Evolutionary conservation across 2,797 vertebrate genomes (phyloP).

Genomic region (Selene dorsalis): DNA sequence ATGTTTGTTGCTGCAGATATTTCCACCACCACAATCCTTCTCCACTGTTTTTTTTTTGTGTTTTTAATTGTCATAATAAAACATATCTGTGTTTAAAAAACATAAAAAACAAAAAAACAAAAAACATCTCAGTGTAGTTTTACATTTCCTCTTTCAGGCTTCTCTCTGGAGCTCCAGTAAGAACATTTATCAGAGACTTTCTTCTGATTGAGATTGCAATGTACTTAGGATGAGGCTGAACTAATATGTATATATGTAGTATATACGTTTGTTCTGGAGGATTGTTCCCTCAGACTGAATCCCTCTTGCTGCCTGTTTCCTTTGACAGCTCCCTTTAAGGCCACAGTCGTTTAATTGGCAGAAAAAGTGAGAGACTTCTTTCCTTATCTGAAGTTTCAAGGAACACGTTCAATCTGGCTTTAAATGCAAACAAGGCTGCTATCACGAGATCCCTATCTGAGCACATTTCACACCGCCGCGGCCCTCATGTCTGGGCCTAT

Average conservation of each 20-base stretch:
- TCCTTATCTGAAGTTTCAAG: not conserved
- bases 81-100: too few relatives aligned
- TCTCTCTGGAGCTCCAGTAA: too few relatives aligned
- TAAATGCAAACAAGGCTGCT: conserved; percentile 8
- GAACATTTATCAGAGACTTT: too few relatives aligned
- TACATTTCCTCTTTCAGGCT: too few relatives aligned
- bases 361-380: not conserved
- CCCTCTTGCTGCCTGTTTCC: not conserved
- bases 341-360: not conserved
- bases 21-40: too few relatives aligned
- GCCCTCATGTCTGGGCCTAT: conserved; percentile 24
- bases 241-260: too few relatives aligned
- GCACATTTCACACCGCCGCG: conserved; percentile 29
- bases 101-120: too few relatives aligned
- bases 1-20: not conserved
- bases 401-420: conserved; percentile 16
- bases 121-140: too few relatives aligned
- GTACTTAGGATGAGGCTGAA: too few relatives aligned
- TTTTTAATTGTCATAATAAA: too few relatives aligned
- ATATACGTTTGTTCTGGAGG: not conserved
- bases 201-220: too few relatives aligned
- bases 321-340: not conserved
- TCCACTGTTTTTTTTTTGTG: too few relatives aligned
- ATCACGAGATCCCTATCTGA: conserved; percentile 6
- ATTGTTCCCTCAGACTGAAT: not conserved